Evolutionary conservation across 2,888 invertebrate genomes (phyloP).

Genomic region (Ectropis crepuscularia): DNA sequence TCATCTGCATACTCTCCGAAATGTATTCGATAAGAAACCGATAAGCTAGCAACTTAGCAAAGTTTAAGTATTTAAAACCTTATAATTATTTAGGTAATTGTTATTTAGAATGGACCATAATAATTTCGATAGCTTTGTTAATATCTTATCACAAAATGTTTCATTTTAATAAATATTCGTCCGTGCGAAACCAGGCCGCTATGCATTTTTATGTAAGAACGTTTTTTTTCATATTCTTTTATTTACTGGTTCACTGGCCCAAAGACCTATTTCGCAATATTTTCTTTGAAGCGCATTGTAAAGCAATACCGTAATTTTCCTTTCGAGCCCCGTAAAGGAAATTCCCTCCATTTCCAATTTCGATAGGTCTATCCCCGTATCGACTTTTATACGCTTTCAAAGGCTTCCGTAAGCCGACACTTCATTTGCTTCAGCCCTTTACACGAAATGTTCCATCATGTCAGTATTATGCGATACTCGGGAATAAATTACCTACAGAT

Average conservation of each 20-base stretch:
- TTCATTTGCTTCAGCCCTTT: constrained; percentile 52
- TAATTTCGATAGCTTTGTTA: too few relatives aligned
- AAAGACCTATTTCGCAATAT: constrained; percentile 12
- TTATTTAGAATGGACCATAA: too few relatives aligned
- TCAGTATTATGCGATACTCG: constrained; percentile 14
- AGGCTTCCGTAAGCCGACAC: constrained; percentile 62
- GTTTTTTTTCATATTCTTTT: background rate
- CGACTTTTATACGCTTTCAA: constrained; percentile 48
- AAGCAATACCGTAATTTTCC: constrained; percentile 28
- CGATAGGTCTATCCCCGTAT: constrained; percentile 31
- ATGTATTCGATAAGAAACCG: too few relatives aligned
- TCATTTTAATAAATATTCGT: too few relatives aligned
- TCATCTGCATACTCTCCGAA: too few relatives aligned
- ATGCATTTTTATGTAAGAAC: too few relatives aligned
- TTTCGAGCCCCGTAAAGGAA: constrained; percentile 21
- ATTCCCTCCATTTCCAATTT: constrained; percentile 34
- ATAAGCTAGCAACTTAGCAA: too few relatives aligned
- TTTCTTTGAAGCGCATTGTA: constrained; percentile 18
- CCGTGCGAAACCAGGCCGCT: too few relatives aligned
- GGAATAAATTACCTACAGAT: constrained; percentile 12
- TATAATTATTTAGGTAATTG: too few relatives aligned
- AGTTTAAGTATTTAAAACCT: too few relatives aligned
- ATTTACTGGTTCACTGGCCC: background rate
- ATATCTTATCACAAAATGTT: too few relatives aligned
- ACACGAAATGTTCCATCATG: constrained; percentile 40